Percentiles rank a stretch among this genome's conserved stretches.
Conservation (phyloP, 2,113 vertebrate genomes). For the Mormoops blainvillei region DNA sequence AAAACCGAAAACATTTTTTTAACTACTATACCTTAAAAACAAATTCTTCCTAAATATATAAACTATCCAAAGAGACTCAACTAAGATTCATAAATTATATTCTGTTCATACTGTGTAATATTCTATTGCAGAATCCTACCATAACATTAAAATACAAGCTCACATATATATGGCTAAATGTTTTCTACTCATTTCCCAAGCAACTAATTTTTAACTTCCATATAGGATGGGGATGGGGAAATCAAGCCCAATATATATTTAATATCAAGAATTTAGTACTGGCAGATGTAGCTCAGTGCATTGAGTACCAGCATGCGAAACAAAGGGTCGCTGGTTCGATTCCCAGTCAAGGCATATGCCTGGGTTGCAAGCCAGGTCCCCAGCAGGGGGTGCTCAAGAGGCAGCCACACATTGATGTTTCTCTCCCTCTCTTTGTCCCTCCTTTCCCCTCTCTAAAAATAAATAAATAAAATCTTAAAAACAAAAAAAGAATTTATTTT, state of each 20-base stretch:
- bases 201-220: constrained; percentile 22
- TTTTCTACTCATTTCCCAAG: constrained; percentile 13
- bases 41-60: constrained; percentile 18
- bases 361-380: no score
- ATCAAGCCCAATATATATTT: neutral
- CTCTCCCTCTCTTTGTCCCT: no score
- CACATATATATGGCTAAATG: neutral
- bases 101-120: neutral
- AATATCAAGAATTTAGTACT: neutral
- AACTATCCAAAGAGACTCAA: constrained; percentile 29
- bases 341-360: no score
- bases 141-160: constrained; percentile 29
- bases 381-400: no score
- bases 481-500: neutral
- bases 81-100: constrained; percentile 6
- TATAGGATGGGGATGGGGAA: neutral
- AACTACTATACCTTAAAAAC: neutral
- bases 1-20: neutral
- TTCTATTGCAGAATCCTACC: neutral
- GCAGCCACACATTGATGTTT: no score
- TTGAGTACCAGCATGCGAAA: no score
- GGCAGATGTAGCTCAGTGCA: no score
- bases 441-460: no score
- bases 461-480: no score
- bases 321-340: no score